Conservation (phyloP, 2,113 vertebrate species). For the Arizona elegans region DNA sequence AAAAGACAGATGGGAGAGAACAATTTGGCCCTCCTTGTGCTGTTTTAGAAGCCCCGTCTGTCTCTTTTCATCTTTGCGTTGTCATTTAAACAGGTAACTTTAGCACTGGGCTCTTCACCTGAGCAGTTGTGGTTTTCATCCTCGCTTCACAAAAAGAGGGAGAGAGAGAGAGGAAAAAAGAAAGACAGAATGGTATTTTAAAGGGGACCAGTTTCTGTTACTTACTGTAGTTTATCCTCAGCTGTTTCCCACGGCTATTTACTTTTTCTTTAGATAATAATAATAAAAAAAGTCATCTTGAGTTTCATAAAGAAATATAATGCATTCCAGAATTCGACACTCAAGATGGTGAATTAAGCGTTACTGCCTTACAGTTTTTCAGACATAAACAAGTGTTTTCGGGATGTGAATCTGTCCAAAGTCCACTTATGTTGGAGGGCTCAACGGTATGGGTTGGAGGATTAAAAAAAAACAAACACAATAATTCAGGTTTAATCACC, state of each 20-base stretch:
- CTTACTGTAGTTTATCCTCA: constrained; percentile 47
- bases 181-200: constrained; percentile 39
- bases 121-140: constrained; percentile 41
- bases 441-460: not conserved
- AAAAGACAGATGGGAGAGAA: constrained; percentile 57
- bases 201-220: constrained; percentile 56
- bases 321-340: constrained; percentile 44
- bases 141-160: constrained; percentile 25
- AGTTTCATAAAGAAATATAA: constrained; percentile 49
- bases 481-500: not conserved
- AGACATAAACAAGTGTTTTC: constrained; percentile 60
- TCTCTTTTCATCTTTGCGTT: not conserved
- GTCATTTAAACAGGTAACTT: constrained; percentile 30
- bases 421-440: constrained; percentile 34
- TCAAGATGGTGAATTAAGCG: constrained; percentile 45
- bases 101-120: constrained; percentile 55
- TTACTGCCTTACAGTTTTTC: constrained; percentile 64
- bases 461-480: not conserved
- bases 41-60: constrained; percentile 43
- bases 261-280: constrained; percentile 1
- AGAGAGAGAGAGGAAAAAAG: constrained; percentile 19
- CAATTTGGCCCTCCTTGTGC: constrained; percentile 44
- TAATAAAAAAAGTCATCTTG: constrained; percentile 47
- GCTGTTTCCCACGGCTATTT: constrained; percentile 57
- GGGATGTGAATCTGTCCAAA: constrained; percentile 64